Conservation (phyloP, 2,797 vertebrate species). For the Sebastes steindachneri region DNA sequence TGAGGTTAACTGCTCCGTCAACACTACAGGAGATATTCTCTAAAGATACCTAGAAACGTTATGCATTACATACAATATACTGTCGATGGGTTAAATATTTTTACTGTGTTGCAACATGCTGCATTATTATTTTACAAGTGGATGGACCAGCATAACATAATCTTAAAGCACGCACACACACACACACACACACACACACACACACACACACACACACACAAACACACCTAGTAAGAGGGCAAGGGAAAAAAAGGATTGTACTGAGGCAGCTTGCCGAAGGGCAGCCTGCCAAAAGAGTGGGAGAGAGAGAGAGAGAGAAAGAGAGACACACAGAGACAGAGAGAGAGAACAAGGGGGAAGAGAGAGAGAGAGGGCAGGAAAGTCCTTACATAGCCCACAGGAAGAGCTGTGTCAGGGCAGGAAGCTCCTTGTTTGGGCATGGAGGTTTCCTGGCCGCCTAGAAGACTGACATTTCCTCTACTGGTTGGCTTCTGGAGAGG, state of each 20-base stretch:
- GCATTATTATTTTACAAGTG: slow-evolving; percentile 33
- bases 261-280: slow-evolving; percentile 73
- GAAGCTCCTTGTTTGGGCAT: slow-evolving; percentile 86
- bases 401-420: slow-evolving; percentile 88
- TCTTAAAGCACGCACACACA: not conserved
- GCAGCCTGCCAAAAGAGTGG: slow-evolving; percentile 80
- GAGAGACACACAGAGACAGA: slow-evolving; percentile 18
- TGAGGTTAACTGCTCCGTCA: slow-evolving; percentile 47
- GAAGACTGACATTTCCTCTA: slow-evolving; percentile 87
- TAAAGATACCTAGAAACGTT: not conserved
- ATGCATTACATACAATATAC: not conserved
- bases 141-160: slow-evolving; percentile 26
- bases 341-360: slow-evolving; percentile 24
- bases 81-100: slow-evolving; percentile 20
- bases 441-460: slow-evolving; percentile 84
- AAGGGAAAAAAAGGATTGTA: slow-evolving; percentile 63
- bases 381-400: slow-evolving; percentile 91
- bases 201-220: slow-evolving; percentile 50
- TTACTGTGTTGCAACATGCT: slow-evolving; percentile 29
- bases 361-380: slow-evolving; percentile 83
- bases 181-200: slow-evolving; percentile 4
- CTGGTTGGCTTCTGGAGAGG: slow-evolving; percentile 80
- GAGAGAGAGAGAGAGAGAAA: slow-evolving; percentile 35
- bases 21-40: slow-evolving; percentile 20
- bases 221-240: slow-evolving; percentile 47